Evolutionary conservation across 1,140 invertebrate species (phyloP).

Genomic region (Drosophila asahinai): DNA sequence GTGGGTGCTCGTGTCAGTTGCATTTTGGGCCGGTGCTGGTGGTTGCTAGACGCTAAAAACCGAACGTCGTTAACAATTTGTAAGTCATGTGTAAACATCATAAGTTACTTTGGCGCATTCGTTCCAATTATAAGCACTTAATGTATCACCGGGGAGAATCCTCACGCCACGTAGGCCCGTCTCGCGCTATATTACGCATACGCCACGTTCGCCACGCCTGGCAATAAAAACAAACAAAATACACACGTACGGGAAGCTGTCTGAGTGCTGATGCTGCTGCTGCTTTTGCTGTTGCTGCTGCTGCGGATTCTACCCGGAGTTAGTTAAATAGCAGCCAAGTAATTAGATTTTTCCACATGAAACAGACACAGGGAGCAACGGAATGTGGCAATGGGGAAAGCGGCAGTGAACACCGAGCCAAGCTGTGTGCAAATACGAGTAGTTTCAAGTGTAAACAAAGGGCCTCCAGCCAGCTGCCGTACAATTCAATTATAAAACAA

Average conservation of each 20-base stretch:
- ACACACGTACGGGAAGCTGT: slow-evolving; percentile 44
- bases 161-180: slow-evolving; percentile 50
- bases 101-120: slow-evolving; percentile 76
- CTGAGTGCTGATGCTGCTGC: slow-evolving; percentile 8
- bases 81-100: slow-evolving; percentile 84
- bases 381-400: slow-evolving; percentile 4
- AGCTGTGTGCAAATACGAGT: slow-evolving; percentile 60
- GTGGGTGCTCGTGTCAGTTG: slow-evolving; percentile 30
- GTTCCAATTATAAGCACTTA: slow-evolving; percentile 83
- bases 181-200: slow-evolving; percentile 71
- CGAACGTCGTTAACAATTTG: slow-evolving; percentile 81
- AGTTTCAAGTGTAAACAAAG: slow-evolving; percentile 79
- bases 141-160: slow-evolving; percentile 51
- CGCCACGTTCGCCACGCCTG: slow-evolving; percentile 53
- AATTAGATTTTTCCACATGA: slow-evolving; percentile 82
- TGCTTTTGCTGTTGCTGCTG: background rate
- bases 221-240: slow-evolving; percentile 64
- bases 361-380: slow-evolving; percentile 19
- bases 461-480: slow-evolving; percentile 46
- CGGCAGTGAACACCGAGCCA: slow-evolving; percentile 5
- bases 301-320: slow-evolving; percentile 30
- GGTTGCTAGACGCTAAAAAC: slow-evolving; percentile 37
- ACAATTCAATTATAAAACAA: slow-evolving; percentile 79
- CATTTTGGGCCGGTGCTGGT: slow-evolving; percentile 7
- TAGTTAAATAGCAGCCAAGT: slow-evolving; percentile 77